phyloP scores from a whole-genome alignment of 2,888 invertebrate species.

The Blomia tropicalis region DNA sequence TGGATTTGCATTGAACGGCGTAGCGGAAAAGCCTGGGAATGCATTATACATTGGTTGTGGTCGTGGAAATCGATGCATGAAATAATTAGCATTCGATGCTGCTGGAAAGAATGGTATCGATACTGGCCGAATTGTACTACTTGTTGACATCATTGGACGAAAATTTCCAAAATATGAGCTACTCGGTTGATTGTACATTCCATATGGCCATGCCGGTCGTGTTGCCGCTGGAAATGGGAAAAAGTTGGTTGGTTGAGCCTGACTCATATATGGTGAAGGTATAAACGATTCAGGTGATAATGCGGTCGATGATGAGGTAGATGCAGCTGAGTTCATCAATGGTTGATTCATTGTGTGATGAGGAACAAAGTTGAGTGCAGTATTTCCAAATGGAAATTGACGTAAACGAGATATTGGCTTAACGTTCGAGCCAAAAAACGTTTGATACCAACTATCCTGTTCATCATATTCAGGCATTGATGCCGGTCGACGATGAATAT shows the following conservation, averaged over 20 bases:
- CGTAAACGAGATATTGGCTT: conserved; percentile 7
- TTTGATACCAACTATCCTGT: background rate
- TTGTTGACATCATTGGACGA: background rate
- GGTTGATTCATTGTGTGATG: background rate
- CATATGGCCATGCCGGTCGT: background rate
- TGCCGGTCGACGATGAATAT: background rate
- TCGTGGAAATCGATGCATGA: conserved; percentile 1
- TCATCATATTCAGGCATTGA: background rate
- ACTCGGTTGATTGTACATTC: background rate
- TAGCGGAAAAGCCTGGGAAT: background rate
- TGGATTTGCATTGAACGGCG: background rate
- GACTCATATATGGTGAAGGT: background rate
- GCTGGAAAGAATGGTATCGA: background rate
- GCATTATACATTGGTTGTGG: background rate
- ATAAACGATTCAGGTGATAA: background rate
- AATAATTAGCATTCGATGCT: background rate
- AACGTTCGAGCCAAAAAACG: conserved; percentile 1
- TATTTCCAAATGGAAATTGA: background rate
- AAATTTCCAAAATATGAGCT: background rate
- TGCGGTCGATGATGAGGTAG: background rate
- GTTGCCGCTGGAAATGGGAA: background rate
- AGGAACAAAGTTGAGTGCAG: background rate
- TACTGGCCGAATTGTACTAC: background rate
- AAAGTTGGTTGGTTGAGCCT: background rate
- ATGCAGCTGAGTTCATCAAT: conserved; percentile 3